Evolutionary conservation across 2,113 vertebrate genomes (phyloP), one percentile per base, ranked within the genome.

Genomic region (Sinocyclocheilus maitianheensis): DNA sequence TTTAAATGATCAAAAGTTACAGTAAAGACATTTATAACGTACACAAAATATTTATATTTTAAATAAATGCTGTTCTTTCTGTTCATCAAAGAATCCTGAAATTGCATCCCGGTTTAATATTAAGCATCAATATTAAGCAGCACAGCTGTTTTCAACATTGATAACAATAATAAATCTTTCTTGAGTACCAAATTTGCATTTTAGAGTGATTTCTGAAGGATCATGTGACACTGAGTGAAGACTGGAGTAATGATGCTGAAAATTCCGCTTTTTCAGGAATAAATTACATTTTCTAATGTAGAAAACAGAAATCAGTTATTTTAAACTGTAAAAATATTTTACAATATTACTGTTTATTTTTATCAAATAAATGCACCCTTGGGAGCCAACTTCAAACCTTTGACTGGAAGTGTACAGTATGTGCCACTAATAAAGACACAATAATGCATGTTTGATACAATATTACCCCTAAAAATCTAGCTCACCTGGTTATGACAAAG

Each of bases 401-500:
- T 48, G 30, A 24, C 20, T 1, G 0, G 18, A 76, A 48, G 43
- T 46, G 40, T 48, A 48, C 8, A 43, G 40, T 8, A 48, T 48
- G 11, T 14, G 22, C 13, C 43, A 26, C 74, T 40, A 69, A 67
- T n/a, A 34, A 34, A 34, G 26, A 30, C 13, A 30, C 24, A 69
- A 16, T 67, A 30, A 37, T 18, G 30, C 18, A 20, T 22, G 67
- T 40, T 20, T 40, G 34, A 71, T 40, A 71, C 34, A 37, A 37
- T 37, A 20, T 71, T 37, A 2, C 7, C 16, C 4, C 34, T 4
- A 2, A 48, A 48, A 51, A 46, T 76, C 46, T 8, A 4, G 11
- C 97, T 94, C 91, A 99, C 98, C 97, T 98, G 98, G 94, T 97
- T 99, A 13, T 98, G 98, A 91, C 98, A 99, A 91, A 99, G 97